Evolutionary conservation across 2,113 vertebrate species (phyloP).

Genomic region (Galemys pyrenaicus): DNA sequence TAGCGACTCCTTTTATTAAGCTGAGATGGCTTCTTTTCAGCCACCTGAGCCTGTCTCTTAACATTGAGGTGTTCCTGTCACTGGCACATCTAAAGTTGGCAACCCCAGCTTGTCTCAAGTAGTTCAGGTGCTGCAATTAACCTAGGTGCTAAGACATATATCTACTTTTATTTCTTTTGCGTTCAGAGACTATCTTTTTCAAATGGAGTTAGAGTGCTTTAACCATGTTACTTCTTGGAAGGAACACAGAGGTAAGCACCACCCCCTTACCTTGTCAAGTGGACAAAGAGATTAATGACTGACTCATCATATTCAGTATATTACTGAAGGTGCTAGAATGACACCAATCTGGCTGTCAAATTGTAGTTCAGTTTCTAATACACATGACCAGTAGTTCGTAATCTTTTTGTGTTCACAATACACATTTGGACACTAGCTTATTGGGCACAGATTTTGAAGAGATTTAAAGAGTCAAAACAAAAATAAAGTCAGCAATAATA

Average conservation of each 20-base stretch:
- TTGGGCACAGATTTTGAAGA: neutral
- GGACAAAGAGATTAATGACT: constrained; percentile 42
- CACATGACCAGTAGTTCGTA: neutral
- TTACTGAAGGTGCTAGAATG: neutral
- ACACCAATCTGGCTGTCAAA: neutral
- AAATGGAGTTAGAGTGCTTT: constrained; percentile 20
- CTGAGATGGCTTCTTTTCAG: constrained; percentile 21
- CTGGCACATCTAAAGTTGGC: neutral
- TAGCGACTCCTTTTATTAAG: constrained; percentile 12
- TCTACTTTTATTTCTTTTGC: constrained; percentile 43
- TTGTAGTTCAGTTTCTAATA: constrained; percentile 33
- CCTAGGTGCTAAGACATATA: constrained; percentile 26
- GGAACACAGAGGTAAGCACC: neutral
- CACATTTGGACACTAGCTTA: neutral
- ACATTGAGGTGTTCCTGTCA: constrained; percentile 22
- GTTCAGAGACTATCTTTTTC: neutral
- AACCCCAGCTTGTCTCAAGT: neutral
- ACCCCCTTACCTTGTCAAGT: constrained; percentile 32
- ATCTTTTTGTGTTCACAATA: neutral
- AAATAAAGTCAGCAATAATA: constrained; percentile 1
- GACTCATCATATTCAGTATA: constrained; percentile 21
- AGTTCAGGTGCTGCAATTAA: constrained; percentile 37
- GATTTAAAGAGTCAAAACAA: constrained; percentile 26
- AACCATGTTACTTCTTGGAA: constrained; percentile 40
- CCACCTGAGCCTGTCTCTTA: neutral